Percentiles rank a stretch among this genome's conserved stretches.
Conservation (phyloP, 2,888 invertebrate species). For the Hoplodrina blanda region DNA sequence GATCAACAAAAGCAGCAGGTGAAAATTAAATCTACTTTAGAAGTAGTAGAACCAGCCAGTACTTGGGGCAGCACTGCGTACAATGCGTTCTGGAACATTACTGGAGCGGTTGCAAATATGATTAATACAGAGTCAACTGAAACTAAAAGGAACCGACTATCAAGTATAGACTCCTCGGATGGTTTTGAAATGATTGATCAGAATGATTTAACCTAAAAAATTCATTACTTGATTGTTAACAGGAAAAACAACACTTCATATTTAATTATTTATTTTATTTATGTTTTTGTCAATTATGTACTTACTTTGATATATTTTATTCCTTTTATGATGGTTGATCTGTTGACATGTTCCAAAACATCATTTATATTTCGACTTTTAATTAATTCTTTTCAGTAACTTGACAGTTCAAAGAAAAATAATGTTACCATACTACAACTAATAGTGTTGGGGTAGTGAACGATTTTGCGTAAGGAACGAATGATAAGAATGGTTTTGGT, state of each 20-base stretch:
- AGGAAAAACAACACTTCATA: conserved; percentile 43
- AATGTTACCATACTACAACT: too few species aligned
- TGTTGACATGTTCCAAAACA: conserved; percentile 1
- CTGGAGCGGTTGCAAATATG: conserved; percentile 81
- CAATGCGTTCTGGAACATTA: conserved; percentile 81
- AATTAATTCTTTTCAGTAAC: too few species aligned
- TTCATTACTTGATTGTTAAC: conserved; percentile 12
- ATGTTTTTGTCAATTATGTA: conserved; percentile 25
- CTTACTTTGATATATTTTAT: conserved; percentile 7
- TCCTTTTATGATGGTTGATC: conserved; percentile 19
- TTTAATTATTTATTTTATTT: conserved; percentile 52
- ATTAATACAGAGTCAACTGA: conserved; percentile 75
- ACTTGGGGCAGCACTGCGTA: conserved; percentile 84
- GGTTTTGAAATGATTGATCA: conserved; percentile 89
- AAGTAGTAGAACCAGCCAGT: conserved; percentile 74
- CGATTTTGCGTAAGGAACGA: too few species aligned
- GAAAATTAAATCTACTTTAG: conserved; percentile 75
- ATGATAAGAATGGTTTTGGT: too few species aligned
- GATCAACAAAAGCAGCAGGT: conserved; percentile 78
- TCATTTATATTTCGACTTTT: too few species aligned
- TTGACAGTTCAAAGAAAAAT: too few species aligned
- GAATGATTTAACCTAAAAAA: conserved; percentile 79
- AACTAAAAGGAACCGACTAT: conserved; percentile 77
- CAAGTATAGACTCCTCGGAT: conserved; percentile 85
- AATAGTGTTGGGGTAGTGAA: too few species aligned